Evolutionary conservation across 2,797 vertebrate species (phyloP).

Genomic region (Sebastes vulpes): DNA sequence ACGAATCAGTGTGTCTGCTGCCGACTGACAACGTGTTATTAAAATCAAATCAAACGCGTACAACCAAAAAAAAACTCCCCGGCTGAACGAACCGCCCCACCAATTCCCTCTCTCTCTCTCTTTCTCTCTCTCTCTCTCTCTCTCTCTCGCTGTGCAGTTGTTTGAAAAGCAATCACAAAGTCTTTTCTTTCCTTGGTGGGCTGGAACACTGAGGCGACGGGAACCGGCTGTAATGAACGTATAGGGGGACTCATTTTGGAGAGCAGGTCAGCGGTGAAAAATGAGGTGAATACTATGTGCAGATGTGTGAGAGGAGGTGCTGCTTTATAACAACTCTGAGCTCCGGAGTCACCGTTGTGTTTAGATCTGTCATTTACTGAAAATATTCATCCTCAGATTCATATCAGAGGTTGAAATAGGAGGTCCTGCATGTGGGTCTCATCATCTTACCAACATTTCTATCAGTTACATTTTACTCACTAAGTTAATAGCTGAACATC

Average conservation of each 20-base stretch:
- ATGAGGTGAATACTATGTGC: neutral
- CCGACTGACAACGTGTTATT: constrained; percentile 65
- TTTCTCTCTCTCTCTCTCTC: neutral
- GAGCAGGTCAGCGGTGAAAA: neutral
- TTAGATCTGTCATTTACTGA: neutral
- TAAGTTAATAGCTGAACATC: too few species aligned
- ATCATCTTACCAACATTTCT: too few species aligned
- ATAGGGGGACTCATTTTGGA: neutral
- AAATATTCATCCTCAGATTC: neutral
- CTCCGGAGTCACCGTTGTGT: neutral
- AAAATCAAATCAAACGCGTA: constrained; percentile 51
- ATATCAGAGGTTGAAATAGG: neutral
- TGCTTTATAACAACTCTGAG: neutral
- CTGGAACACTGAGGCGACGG: constrained; percentile 13
- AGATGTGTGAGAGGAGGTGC: neutral
- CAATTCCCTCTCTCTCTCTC: neutral
- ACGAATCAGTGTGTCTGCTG: constrained; percentile 25
- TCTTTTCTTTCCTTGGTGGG: neutral
- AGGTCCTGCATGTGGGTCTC: neutral
- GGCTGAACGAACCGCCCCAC: constrained; percentile 21
- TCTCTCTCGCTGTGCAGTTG: neutral
- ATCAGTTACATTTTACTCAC: too few species aligned
- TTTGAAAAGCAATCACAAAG: constrained; percentile 46
- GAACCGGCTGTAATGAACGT: neutral
- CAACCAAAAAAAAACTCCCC: neutral